phyloP scores from a whole-genome alignment of 2,113 vertebrate species.

The Marmota monax region DNA sequence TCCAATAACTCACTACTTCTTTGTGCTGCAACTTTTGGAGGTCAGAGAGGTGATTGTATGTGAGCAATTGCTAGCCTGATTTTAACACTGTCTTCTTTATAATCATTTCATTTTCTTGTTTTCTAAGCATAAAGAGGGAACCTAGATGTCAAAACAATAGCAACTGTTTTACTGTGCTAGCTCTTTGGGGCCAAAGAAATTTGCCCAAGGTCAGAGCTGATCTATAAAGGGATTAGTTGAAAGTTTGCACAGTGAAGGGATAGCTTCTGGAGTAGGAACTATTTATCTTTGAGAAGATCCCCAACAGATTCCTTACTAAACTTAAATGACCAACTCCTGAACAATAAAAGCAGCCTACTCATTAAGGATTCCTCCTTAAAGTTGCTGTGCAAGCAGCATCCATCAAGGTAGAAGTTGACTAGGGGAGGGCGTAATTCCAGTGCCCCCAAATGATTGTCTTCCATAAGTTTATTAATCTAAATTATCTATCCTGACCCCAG shows the following conservation, averaged over 20 bases:
- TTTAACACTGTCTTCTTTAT: conserved; percentile 5
- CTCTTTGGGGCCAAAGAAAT: background rate
- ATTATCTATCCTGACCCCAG: background rate
- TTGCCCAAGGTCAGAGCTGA: background rate
- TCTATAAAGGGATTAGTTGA: background rate
- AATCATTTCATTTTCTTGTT: background rate
- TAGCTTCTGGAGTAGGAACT: background rate
- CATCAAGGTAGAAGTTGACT: background rate
- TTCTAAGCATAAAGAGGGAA: background rate
- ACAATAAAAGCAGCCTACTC: background rate
- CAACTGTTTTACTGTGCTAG: background rate
- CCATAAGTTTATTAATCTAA: background rate
- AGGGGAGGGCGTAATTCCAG: background rate
- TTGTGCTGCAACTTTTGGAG: conserved; percentile 67
- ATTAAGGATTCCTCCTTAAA: background rate
- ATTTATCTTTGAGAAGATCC: background rate
- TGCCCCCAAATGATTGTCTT: background rate
- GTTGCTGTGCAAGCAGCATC: background rate
- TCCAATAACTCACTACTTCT: conserved; percentile 49
- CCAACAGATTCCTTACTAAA: background rate
- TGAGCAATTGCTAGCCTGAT: background rate
- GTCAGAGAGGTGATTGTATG: conserved; percentile 53
- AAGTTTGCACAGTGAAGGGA: background rate
- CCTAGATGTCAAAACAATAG: background rate
- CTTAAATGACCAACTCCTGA: background rate